Conservation (phyloP, 2,797 vertebrate species). For the Sebastes hopkinsi region DNA sequence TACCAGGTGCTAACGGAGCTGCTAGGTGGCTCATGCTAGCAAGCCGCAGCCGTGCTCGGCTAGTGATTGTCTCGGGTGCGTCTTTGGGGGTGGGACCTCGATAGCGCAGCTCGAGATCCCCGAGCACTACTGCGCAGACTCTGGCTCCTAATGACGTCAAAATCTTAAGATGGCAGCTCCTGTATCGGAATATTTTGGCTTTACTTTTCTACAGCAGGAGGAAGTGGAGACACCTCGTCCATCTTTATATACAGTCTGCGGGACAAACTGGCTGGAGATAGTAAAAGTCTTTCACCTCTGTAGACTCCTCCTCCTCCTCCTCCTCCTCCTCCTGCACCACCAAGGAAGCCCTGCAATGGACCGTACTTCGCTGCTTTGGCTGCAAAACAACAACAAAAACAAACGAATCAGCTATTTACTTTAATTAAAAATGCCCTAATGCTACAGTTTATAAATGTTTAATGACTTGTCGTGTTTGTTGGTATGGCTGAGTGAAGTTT, state of each 20-base stretch:
- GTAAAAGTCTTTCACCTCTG: slow-evolving; percentile 79
- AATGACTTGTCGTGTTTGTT: background rate
- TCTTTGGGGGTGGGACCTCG: too few species aligned
- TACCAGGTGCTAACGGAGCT: accelerated
- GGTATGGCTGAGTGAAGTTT: background rate
- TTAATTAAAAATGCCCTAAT: background rate
- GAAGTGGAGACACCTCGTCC: too few species aligned
- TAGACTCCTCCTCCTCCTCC: slow-evolving; percentile 68
- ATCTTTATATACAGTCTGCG: background rate
- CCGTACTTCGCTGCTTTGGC: slow-evolving; percentile 93
- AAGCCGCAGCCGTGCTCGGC: accelerated
- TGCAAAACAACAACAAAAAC: slow-evolving; percentile 53
- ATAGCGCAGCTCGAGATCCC: too few species aligned
- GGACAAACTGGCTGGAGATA: background rate
- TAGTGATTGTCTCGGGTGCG: too few species aligned
- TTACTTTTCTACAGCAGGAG: too few species aligned
- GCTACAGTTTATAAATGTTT: background rate
- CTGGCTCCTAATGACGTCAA: too few species aligned
- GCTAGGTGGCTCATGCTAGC: too few species aligned
- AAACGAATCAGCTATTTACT: background rate
- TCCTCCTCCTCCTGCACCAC: slow-evolving; percentile 53
- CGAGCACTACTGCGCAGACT: too few species aligned
- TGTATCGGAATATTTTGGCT: too few species aligned
- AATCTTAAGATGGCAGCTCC: too few species aligned
- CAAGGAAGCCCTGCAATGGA: slow-evolving; percentile 86